Conservation (phyloP, 2,113 vertebrate genomes). For the Vireo altiloquus region DNA sequence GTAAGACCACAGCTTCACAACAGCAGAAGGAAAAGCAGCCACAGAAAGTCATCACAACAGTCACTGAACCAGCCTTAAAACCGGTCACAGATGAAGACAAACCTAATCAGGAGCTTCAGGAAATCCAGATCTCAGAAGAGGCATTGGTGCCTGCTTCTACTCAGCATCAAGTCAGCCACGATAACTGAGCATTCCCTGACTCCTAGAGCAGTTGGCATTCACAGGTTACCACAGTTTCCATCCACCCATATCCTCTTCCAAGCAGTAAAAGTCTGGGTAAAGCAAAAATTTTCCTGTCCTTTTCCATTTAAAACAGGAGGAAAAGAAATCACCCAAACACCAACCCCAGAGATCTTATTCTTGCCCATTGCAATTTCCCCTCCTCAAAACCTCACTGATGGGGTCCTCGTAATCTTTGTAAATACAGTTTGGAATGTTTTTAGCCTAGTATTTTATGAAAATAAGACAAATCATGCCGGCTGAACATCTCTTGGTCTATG, state of each 20-base stretch:
- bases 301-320: neutral
- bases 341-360: neutral
- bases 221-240: neutral
- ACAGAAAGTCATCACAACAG: neutral
- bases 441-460: neutral
- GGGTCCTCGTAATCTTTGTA: neutral
- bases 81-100: neutral
- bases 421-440: neutral
- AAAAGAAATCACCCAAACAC: neutral
- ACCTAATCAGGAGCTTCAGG: neutral
- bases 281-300: neutral
- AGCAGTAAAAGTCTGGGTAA: neutral
- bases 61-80: neutral
- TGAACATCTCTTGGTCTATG: neutral
- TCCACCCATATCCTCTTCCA: neutral
- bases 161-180: accelerated
- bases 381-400: neutral
- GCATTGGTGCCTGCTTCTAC: accelerated
- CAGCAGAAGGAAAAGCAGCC: neutral
- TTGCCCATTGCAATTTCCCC: neutral
- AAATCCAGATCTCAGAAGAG: neutral
- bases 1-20: neutral
- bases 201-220: neutral
- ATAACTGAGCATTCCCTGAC: neutral
- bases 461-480: neutral